phyloP scores from a whole-genome alignment of 2,113 vertebrate species.

The Phrynosoma blainvillii region DNA sequence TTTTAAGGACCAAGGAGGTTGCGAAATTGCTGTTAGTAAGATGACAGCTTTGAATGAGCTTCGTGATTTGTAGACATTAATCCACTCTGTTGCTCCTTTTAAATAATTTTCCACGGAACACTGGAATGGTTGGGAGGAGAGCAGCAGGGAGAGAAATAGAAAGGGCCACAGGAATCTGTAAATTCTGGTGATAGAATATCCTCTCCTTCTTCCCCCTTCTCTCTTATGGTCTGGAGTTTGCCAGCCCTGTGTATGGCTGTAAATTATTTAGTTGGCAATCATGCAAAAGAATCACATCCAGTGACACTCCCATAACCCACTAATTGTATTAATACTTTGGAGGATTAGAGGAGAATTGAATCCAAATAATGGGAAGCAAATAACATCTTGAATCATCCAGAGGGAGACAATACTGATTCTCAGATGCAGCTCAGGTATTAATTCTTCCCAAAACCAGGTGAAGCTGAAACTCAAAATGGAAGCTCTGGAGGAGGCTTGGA shows the following conservation, averaged over 20 bases:
- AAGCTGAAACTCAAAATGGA: conserved; percentile 31
- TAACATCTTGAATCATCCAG: conserved; percentile 56
- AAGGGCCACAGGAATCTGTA: background rate
- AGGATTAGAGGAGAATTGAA: conserved; percentile 66
- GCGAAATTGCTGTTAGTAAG: conserved; percentile 36
- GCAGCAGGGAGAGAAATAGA: background rate
- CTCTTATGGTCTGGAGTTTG: conserved; percentile 21
- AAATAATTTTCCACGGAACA: conserved; percentile 4
- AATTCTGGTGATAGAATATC: conserved; percentile 26
- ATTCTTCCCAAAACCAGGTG: rapidly evolving
- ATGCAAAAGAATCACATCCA: conserved; percentile 51
- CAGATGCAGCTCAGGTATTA: too few species aligned
- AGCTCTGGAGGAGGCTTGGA: conserved; percentile 27
- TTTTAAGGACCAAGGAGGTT: background rate
- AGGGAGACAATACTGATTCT: conserved; percentile 19
- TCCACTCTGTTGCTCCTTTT: background rate
- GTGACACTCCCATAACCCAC: conserved; percentile 55
- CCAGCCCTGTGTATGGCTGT: conserved; percentile 24
- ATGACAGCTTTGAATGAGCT: conserved; percentile 32
- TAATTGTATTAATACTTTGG: conserved; percentile 57
- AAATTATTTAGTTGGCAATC: conserved; percentile 64
- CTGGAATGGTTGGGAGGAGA: background rate
- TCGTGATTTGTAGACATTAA: conserved; percentile 40
- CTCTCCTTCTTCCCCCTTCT: background rate
- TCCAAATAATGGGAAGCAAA: conserved; percentile 65